These are phyloP conservation scores for Butorides virescens DNA, from an alignment of 2,113 vertebrate species.

Conservation along the genomic window DNA sequence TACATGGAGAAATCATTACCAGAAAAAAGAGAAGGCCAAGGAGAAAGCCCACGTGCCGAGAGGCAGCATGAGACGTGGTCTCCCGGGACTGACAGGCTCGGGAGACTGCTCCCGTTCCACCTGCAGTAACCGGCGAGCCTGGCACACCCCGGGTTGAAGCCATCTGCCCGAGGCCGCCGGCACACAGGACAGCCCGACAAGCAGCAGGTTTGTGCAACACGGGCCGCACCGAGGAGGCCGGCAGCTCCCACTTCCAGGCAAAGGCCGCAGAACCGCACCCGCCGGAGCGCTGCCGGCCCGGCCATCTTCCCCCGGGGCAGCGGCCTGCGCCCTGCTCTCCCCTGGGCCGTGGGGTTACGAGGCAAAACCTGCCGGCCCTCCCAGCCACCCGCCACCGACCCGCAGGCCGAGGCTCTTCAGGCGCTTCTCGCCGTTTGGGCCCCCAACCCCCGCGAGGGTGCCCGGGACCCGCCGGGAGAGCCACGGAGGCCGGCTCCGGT, in stretches of 20 bases:
- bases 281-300: no score
- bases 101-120: background rate
- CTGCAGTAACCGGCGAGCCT: rapidly evolving
- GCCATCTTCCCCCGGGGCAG: background rate
- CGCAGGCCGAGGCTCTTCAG: no score
- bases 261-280: background rate
- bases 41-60: rapidly evolving
- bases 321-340: background rate
- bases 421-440: background rate
- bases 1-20: rapidly evolving
- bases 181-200: rapidly evolving
- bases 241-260: background rate
- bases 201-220: background rate
- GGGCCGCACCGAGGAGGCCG: rapidly evolving
- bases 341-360: no score
- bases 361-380: background rate
- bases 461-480: no score
- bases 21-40: no score
- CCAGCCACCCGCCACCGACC: background rate
- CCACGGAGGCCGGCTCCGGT: background rate
- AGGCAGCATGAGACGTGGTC: no score
- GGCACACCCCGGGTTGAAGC: rapidly evolving
- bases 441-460: rapidly evolving
- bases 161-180: background rate
- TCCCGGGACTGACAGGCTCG: background rate